Conservation (phyloP, 2,113 vertebrate species). For the Balaenoptera acutorostrata region DNA sequence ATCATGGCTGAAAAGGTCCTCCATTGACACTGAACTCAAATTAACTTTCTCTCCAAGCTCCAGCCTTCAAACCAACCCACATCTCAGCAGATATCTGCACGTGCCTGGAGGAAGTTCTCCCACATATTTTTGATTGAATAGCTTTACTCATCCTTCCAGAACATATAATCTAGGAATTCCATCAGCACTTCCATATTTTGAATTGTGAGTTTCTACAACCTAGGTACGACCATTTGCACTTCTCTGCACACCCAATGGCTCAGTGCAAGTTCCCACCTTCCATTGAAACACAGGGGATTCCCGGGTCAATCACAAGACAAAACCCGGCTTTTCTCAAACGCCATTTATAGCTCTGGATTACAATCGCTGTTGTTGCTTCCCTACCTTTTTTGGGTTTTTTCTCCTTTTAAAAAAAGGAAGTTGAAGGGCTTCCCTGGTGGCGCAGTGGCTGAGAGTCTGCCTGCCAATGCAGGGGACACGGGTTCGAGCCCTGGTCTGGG, state of each 20-base stretch:
- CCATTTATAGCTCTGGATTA: neutral
- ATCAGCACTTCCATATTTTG: neutral
- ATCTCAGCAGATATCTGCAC: neutral
- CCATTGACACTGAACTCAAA: neutral
- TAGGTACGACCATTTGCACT: neutral
- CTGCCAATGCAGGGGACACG: too few relatives aligned
- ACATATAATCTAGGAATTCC: neutral
- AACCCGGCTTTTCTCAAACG: neutral
- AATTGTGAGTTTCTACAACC: neutral
- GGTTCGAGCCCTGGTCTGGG: too few relatives aligned
- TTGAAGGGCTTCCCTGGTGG: neutral
- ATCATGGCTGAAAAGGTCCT: neutral
- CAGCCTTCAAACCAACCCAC: neutral
- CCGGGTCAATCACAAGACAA: neutral
- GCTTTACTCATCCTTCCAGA: neutral
- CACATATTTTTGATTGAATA: neutral
- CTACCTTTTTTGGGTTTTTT: neutral
- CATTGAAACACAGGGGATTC: neutral
- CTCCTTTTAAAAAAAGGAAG: slow-evolving; percentile 20
- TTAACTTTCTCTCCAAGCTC: neutral
- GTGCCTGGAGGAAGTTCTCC: neutral
- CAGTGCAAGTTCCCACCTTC: neutral
- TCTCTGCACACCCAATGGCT: neutral
- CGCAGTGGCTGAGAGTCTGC: too few relatives aligned
- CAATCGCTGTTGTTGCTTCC: neutral